phyloP scores from a whole-genome alignment of 2,888 invertebrate genomes.

The Meganola albula region DNA sequence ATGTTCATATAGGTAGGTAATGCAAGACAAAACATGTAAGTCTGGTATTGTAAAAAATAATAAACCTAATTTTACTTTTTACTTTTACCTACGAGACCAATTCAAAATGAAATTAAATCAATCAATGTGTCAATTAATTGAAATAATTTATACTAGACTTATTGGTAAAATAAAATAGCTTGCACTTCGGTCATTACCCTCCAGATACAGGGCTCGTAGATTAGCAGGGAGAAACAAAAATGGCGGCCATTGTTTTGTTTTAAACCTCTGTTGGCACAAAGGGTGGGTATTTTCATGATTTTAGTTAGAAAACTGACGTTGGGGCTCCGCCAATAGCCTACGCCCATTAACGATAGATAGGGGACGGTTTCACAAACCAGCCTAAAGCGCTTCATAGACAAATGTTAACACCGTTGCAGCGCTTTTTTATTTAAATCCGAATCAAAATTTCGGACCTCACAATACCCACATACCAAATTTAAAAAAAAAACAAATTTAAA shows the following conservation, averaged over 20 bases:
- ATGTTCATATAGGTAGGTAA: too few relatives aligned
- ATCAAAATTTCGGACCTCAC: background rate
- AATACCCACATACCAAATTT: background rate
- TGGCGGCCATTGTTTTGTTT: conserved; percentile 59
- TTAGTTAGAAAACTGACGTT: conserved; percentile 50
- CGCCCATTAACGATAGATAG: conserved; percentile 57
- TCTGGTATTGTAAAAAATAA: too few relatives aligned
- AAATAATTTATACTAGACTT: too few relatives aligned
- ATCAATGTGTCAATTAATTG: too few relatives aligned
- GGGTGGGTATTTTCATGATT: conserved; percentile 61
- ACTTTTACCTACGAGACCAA: too few relatives aligned
- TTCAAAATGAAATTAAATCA: too few relatives aligned
- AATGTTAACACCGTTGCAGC: conserved; percentile 16
- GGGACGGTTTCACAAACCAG: conserved; percentile 48
- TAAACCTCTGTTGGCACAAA: conserved; percentile 59
- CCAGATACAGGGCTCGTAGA: conserved; percentile 49
- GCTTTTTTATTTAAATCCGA: background rate
- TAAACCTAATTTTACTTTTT: too few relatives aligned
- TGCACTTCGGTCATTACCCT: conserved; percentile 56
- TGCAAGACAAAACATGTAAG: too few relatives aligned
- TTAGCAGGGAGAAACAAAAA: conserved; percentile 60
- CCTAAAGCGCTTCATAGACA: conserved; percentile 61
- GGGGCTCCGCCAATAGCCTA: conserved; percentile 53
- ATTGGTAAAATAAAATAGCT: conserved; percentile 30
- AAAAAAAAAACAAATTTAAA: background rate